Evolutionary conservation across 2,113 vertebrate species (phyloP), one percentile per base, ranked within the genome.

Genomic region (Alligator mississippiensis): DNA sequence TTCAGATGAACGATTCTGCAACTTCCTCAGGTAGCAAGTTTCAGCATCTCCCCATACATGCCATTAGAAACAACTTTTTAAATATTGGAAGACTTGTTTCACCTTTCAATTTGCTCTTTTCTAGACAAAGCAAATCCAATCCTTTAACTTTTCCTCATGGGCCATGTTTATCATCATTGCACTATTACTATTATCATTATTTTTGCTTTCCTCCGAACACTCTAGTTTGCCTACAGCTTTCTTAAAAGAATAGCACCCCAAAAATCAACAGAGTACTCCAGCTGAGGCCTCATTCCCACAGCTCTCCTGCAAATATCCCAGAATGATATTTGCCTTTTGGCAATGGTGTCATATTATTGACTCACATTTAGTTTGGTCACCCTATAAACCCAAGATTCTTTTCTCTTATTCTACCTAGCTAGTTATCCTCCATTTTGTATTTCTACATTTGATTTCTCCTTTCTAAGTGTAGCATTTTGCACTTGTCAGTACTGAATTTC

Each of bases 401-500:
- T 93, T 77, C 47, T 83, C 74, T 77, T 84, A 93, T 0, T 1
- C 24, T 85, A 80, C 11, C 60, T 63, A 90, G 77, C n/a, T 2
- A 19, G 7, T 25, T 74, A 34, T 3, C 90, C 84, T 89, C 87
- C 60, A 78, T 76, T 90, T 77, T 68, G 47, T 81, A 68, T 93
- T 85, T 89, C 64, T 83, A 83, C 75, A 61, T 84, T 93, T 68
- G 68, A 90, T 94, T 95, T 89, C 77, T 93, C 74, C 63, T 27
- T 74, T 64, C 3, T 80, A 85, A 95, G 80, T 30, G 77, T 63
- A 90, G 61, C 14, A 54, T 74, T 95, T 85, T 15, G 89, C 77
- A 79, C 94, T 90, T 97, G 89, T 90, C 89, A 90, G 66, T 68
- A 94, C 80, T 66, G 63, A 74, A 87, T 90, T 91, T 93, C 87